phyloP scores from a whole-genome alignment of 1,140 invertebrate species.

The Trichomalopsis sarcophagae region DNA sequence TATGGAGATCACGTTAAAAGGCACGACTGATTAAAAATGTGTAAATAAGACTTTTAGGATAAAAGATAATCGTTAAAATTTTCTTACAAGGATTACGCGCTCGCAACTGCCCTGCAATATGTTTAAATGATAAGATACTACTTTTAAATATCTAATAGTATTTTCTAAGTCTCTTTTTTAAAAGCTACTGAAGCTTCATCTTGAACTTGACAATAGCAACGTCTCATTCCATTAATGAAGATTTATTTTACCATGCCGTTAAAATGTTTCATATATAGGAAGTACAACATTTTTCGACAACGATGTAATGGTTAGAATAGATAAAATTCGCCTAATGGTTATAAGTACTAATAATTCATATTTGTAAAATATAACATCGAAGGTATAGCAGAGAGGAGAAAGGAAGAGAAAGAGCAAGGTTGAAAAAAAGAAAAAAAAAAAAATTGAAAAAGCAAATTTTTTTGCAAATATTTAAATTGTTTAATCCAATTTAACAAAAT shows the following conservation, averaged over 20 bases:
- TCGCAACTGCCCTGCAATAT: slow-evolving; percentile 31
- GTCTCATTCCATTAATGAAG: slow-evolving; percentile 28
- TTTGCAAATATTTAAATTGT: slow-evolving; percentile 66
- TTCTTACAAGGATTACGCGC: slow-evolving; percentile 36
- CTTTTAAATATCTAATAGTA: slow-evolving; percentile 39
- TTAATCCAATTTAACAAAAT: slow-evolving; percentile 68
- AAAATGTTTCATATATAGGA: slow-evolving; percentile 46
- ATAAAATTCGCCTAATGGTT: slow-evolving; percentile 40
- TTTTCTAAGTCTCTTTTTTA: slow-evolving; percentile 43
- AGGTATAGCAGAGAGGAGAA: slow-evolving; percentile 31
- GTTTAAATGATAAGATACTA: slow-evolving; percentile 29
- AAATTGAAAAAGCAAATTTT: slow-evolving; percentile 50
- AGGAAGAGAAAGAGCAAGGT: slow-evolving; percentile 45
- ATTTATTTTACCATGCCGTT: slow-evolving; percentile 42
- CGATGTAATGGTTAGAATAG: slow-evolving; percentile 31
- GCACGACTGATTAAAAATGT: slow-evolving; percentile 68
- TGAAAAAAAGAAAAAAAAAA: slow-evolving; percentile 54
- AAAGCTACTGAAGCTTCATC: slow-evolving; percentile 28
- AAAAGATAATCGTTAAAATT: slow-evolving; percentile 65
- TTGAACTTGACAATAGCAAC: slow-evolving; percentile 5
- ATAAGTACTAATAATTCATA: slow-evolving; percentile 23
- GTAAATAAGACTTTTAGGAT: slow-evolving; percentile 62
- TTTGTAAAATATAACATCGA: slow-evolving; percentile 21
- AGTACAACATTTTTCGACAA: slow-evolving; percentile 43
- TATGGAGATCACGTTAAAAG: slow-evolving; percentile 65